Conservation (phyloP, 2,797 vertebrate genomes). For the Catamblyrhynchus diadema region DNA sequence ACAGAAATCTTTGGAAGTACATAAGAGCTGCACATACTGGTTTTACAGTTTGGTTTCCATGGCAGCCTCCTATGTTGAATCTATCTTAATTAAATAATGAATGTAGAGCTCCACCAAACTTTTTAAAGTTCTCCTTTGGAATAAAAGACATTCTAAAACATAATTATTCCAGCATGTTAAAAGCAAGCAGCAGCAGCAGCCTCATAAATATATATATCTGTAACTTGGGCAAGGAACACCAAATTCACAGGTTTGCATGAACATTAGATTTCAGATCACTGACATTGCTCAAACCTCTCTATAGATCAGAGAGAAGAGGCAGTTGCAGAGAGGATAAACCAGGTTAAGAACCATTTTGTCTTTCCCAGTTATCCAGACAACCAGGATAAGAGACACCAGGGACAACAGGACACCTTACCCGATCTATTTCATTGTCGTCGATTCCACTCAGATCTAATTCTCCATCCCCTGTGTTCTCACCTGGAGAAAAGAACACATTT, state of each 20-base stretch:
- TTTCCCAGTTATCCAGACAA: background rate
- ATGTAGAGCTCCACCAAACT: conserved; percentile 11
- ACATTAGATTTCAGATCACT: background rate
- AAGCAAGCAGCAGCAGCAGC: background rate
- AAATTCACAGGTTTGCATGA: background rate
- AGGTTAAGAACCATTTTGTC: background rate
- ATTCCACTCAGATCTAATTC: conserved; percentile 96
- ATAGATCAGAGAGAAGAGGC: background rate
- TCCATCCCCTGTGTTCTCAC: conserved; percentile 78
- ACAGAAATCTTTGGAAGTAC: background rate
- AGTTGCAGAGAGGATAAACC: background rate
- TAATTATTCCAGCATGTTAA: background rate
- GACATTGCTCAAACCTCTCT: background rate
- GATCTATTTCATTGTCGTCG: conserved; percentile 92
- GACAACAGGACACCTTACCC: conserved; percentile 73
- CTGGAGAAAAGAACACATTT: conserved; percentile 69
- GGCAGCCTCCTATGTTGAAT: background rate
- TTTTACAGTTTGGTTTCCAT: conserved; percentile 35
- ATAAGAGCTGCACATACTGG: background rate
- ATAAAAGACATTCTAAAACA: conserved; percentile 4
- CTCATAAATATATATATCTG: background rate
- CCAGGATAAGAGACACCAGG: fast-evolving
- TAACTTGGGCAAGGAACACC: background rate
- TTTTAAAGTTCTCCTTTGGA: background rate
- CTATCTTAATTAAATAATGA: conserved; percentile 1